Percentiles rank a stretch among this genome's conserved stretches.
These are phyloP conservation scores for Drosophila paramelanica DNA, from an alignment of 2,888 invertebrate species.

Conservation along the genomic window DNA sequence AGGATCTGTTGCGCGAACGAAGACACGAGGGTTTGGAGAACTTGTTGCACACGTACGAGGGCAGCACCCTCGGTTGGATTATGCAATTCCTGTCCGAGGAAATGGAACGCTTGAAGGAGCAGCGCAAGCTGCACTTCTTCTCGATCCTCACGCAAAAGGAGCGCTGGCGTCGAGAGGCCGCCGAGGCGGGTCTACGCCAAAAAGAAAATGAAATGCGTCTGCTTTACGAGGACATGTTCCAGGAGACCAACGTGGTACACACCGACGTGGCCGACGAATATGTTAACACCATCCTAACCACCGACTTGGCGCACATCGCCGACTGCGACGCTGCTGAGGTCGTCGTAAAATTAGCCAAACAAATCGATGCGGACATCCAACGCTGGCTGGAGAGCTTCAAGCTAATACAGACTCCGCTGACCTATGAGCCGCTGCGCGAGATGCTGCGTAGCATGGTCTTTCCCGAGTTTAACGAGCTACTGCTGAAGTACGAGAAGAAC, in stretches of 20 bases:
- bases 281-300: conserved; percentile 88
- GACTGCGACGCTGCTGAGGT: conserved; percentile 86
- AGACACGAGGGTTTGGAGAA: conserved; percentile 70
- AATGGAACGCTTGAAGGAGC: conserved; percentile 90
- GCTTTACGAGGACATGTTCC: conserved; percentile 93
- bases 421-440: conserved; percentile 59
- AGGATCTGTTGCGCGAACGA: conserved; percentile 75
- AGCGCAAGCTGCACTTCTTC: conserved; percentile 91
- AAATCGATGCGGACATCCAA: conserved; percentile 86
- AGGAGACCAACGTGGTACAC: conserved; percentile 86
- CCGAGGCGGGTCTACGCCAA: conserved; percentile 92
- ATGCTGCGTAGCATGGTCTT: conserved; percentile 61
- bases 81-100: conserved; percentile 92
- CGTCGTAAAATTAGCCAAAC: conserved; percentile 86
- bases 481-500: conserved; percentile 54
- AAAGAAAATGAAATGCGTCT: conserved; percentile 89
- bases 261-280: conserved; percentile 88
- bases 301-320: conserved; percentile 87
- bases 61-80: conserved; percentile 89
- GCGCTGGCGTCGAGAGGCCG: conserved; percentile 90
- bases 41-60: conserved; percentile 89
- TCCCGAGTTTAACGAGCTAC: conserved; percentile 54
- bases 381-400: conserved; percentile 71
- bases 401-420: conserved; percentile 70
- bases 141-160: conserved; percentile 92